These are phyloP conservation scores for Callaeas wilsoni DNA, from an alignment of 2,113 vertebrate species.

Conservation along the genomic window DNA sequence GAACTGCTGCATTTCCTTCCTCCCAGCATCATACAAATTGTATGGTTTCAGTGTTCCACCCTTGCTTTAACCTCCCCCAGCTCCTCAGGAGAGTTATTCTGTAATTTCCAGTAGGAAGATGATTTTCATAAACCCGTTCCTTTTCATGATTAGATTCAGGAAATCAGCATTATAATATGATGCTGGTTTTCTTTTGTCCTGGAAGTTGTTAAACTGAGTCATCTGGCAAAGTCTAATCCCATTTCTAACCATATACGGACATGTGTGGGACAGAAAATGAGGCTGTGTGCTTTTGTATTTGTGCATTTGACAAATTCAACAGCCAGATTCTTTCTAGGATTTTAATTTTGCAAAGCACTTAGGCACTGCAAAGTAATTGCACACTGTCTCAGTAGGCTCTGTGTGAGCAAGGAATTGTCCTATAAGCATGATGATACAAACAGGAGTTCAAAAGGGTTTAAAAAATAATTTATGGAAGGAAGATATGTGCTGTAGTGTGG, in stretches of 20 bases:
- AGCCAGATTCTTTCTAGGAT: neutral
- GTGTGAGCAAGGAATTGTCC: neutral
- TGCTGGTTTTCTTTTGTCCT: constrained; percentile 34
- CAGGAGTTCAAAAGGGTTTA: neutral
- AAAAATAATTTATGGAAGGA: neutral
- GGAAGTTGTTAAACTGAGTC: constrained; percentile 54
- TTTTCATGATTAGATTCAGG: constrained; percentile 50
- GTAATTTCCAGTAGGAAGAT: constrained; percentile 73
- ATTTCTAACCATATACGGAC: constrained; percentile 36
- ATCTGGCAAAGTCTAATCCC: constrained; percentile 8
- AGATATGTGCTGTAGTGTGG: neutral
- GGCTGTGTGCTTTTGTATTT: neutral
- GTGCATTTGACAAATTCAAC: neutral
- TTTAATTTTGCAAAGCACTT: neutral
- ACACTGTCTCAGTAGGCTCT: neutral
- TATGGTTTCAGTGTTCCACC: neutral
- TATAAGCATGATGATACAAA: neutral
- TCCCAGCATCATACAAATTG: neutral
- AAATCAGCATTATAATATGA: constrained; percentile 36
- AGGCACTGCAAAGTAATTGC: neutral
- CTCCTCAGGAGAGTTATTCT: constrained; percentile 54
- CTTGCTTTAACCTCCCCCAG: neutral
- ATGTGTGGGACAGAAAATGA: neutral
- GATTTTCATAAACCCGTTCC: constrained; percentile 65
- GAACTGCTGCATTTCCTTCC: constrained; percentile 66